Evolutionary conservation across 2,113 vertebrate genomes (phyloP).

Genomic region (Speoplatyrhinus poulsoni): DNA sequence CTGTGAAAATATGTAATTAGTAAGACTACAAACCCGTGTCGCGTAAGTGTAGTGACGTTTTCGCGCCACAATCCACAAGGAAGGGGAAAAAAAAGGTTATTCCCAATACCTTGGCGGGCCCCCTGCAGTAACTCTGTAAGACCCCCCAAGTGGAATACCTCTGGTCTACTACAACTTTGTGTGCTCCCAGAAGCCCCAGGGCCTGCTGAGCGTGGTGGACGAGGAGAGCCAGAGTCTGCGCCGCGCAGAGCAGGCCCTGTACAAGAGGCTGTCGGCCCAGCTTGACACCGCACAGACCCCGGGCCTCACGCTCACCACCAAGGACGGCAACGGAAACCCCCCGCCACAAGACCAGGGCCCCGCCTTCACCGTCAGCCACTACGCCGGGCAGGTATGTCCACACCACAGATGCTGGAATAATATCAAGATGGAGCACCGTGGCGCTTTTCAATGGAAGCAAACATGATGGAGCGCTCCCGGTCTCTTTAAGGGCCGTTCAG

Average conservation of each 20-base stretch:
- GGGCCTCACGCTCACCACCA: conserved; percentile 81
- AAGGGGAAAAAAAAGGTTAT: no score
- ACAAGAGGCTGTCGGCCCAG: conserved; percentile 85
- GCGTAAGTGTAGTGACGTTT: no score
- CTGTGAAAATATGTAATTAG: no score
- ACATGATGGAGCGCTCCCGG: no score
- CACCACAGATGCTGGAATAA: not conserved
- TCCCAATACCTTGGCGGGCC: no score
- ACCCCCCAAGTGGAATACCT: not conserved
- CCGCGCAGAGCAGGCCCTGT: conserved; percentile 83
- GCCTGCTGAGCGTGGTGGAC: conserved; percentile 87
- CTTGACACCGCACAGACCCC: conserved; percentile 79
- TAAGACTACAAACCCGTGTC: no score
- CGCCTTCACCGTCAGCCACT: conserved; percentile 88
- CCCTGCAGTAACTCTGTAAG: no score
- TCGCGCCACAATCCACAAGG: no score
- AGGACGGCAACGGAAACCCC: conserved; percentile 93
- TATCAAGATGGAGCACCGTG: no score
- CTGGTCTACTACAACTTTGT: not conserved
- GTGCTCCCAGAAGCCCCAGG: conserved; percentile 84
- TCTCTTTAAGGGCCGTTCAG: no score
- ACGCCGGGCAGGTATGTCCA: conserved; percentile 85
- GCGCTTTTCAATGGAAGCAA: no score
- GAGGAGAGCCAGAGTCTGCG: conserved; percentile 87
- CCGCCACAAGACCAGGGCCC: conserved; percentile 84